These are phyloP conservation scores for Chrosomus eos DNA, from an alignment of 2,797 vertebrate genomes.

Conservation along the genomic window DNA sequence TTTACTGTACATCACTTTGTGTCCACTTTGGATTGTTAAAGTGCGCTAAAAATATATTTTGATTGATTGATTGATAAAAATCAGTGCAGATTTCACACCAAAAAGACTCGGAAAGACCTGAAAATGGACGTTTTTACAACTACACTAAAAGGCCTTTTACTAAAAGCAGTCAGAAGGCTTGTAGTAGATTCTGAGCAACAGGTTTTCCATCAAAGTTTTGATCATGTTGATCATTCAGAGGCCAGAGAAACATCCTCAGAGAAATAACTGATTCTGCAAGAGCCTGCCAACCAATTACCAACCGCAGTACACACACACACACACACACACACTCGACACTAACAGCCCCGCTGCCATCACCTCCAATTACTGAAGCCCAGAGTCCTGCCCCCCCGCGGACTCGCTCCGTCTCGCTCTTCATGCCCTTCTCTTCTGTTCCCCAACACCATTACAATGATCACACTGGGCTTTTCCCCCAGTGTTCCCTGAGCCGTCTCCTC, in stretches of 20 bases:
- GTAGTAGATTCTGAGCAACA: neutral
- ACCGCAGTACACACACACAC: neutral
- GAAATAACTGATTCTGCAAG: conserved; percentile 63
- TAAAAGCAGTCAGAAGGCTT: neutral
- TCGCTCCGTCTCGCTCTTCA: conserved; percentile 57
- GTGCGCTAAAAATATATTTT: too few relatives aligned
- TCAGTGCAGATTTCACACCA: too few relatives aligned
- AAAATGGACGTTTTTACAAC: too few relatives aligned
- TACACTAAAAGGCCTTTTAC: neutral
- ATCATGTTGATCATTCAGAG: neutral
- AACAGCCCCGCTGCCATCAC: conserved; percentile 63
- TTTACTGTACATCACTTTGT: too few relatives aligned
- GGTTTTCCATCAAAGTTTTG: neutral
- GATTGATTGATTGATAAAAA: too few relatives aligned
- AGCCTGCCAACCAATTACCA: conserved; percentile 72
- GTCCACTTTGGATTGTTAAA: too few relatives aligned
- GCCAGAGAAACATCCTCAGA: neutral
- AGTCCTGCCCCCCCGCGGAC: conserved; percentile 53
- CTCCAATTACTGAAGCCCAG: conserved; percentile 70
- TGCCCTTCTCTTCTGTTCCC: conserved; percentile 52
- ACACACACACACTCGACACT: conserved; percentile 45
- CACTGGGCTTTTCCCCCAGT: conserved; percentile 20
- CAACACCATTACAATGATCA: conserved; percentile 63
- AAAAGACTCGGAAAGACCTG: too few relatives aligned
- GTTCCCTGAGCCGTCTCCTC: conserved; percentile 40